Percentiles rank a stretch among this genome's conserved stretches.
Conservation (phyloP, 2,888 invertebrate species). For the Euclidia mi region DNA sequence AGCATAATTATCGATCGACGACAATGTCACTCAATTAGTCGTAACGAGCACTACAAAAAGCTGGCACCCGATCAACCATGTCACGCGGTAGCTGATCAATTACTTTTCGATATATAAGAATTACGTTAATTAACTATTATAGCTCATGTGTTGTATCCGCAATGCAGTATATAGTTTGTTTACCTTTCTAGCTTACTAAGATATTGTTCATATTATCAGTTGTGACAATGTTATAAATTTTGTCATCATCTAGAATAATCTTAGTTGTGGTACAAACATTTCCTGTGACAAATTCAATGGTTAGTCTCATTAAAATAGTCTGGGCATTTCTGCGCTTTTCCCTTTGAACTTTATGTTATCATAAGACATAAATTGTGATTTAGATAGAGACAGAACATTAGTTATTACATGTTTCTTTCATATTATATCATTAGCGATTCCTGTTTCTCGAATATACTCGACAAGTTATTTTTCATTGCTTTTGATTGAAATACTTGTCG, state of each 20-base stretch:
- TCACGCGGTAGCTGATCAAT: conserved; percentile 66
- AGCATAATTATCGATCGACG: conserved; percentile 36
- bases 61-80: conserved; percentile 72
- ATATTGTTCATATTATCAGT: background rate
- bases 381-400: too few relatives aligned
- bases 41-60: conserved; percentile 47
- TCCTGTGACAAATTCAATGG: conserved; percentile 4
- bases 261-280: too few relatives aligned
- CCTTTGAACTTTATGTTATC: background rate
- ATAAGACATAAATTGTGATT: background rate
- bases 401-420: too few relatives aligned
- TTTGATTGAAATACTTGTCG: too few relatives aligned
- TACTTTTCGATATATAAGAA: conserved; percentile 37
- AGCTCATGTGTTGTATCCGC: conserved; percentile 2
- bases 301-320: conserved; percentile 1
- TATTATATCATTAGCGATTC: conserved; percentile 18
- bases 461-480: too few relatives aligned
- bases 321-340: conserved; percentile 21
- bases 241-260: too few relatives aligned
- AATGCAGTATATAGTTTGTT: conserved; percentile 14
- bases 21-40: conserved; percentile 61
- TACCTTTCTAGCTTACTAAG: conserved; percentile 16
- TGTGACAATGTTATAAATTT: too few relatives aligned
- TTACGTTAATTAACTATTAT: conserved; percentile 9
- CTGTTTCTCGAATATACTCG: conserved; percentile 10